Conservation (phyloP, 2,113 vertebrate species). For the Lasiurus cinereus region DNA sequence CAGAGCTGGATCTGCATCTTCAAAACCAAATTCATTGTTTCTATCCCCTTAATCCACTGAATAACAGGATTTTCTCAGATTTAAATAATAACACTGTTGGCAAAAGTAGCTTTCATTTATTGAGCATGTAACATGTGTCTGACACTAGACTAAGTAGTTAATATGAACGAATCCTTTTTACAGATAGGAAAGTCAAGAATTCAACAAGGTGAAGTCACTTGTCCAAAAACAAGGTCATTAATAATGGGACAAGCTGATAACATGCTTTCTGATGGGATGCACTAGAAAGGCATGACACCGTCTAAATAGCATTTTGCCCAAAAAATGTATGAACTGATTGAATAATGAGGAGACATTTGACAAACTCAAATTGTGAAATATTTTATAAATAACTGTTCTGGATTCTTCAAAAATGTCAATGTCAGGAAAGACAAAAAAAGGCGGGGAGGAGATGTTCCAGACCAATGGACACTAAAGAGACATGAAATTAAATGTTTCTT, state of each 20-base stretch:
- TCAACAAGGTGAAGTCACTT: background rate
- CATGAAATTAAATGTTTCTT: background rate
- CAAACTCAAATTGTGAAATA: background rate
- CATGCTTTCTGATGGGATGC: background rate
- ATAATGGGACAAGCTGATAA: background rate
- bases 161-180: background rate
- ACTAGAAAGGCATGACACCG: background rate
- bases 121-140: background rate
- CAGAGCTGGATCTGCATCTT: background rate
- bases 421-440: background rate
- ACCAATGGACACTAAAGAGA: background rate
- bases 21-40: background rate
- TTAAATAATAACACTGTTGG: background rate
- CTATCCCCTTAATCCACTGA: background rate
- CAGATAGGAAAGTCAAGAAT: background rate
- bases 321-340: background rate
- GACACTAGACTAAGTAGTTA: background rate
- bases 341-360: background rate
- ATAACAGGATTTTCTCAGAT: background rate
- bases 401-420: background rate
- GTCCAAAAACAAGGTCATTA: background rate
- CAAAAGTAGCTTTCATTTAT: conserved; percentile 16
- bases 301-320: background rate
- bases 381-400: background rate
- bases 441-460: background rate